Evolutionary conservation across 2,888 invertebrate genomes (phyloP), one percentile per base, ranked within the genome.

Genomic region (Metallyticus violacea): DNA sequence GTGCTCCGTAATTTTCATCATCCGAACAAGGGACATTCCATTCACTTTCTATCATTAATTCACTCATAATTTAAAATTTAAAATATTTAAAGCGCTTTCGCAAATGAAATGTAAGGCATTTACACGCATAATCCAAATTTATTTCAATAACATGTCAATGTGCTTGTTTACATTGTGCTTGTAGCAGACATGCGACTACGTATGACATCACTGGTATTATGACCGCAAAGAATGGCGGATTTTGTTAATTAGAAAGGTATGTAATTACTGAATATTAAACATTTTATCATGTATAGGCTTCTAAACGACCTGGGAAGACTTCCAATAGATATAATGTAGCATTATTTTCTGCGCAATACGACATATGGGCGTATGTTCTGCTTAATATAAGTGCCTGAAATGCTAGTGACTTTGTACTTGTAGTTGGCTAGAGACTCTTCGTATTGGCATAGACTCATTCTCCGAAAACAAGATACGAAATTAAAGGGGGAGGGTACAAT

Each of bases 1-100:
- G 26, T 22, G 26, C 79, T 26, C 77, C 77, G 7, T 83, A 83
- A 30, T 85, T 86, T 78, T 87, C 87, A 62, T 87, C 87, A 30
- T 87, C 87, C 26, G 87, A 87, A 62, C 87, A 86, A 22, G 82
- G 28, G 26, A 87, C 77, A 77, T 80, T 81, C 87, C 87, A 87
- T n/a, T 87, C 86, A 6, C 29, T 83, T 7, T 80, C 80, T 7
- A 27, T 27, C 4, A 76, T 27, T 28, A 83, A 26, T 83, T 83
- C 82, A 6, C 15, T 15, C 82, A 83, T 83, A 22, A 2, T 62
- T 5, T 62, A 15, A 0, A 62, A 6, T 15, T 62, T 62, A 62
- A 4, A 22, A 62, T 62, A 62, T 15, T 4, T 1, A 62, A 62
- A 62, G 15, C 6, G 4, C n/a, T n/a, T 15, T 1, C 4, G 15